Evolutionary conservation across 1,140 invertebrate genomes (phyloP), one percentile per base, ranked within the genome.

Genomic region (Mylabris phalerata): DNA sequence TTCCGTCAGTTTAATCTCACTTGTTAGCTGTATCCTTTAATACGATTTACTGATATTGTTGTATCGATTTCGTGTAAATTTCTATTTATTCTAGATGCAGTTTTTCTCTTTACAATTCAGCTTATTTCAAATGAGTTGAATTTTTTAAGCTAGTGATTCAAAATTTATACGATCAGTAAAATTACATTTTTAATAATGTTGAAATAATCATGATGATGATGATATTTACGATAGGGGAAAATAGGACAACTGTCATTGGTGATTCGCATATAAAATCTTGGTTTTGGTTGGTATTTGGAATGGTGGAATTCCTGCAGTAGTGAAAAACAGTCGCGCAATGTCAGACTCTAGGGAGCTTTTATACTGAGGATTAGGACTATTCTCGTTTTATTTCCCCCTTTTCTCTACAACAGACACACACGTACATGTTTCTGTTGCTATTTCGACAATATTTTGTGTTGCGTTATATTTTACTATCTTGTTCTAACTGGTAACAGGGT

Each of bases 321-420:
- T 67, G 66, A 63, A 67, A 65, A 67, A 65, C 66, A 67, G 66
- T 60, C 59, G 55, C 50, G 57, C 54, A 56, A 52, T 55, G 54
- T 7, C 57, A 60, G 62, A 55, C 65, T 66, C 65, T 40, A 54
- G 65, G 62, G 61, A 63, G 66, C 64, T 67, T 67, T 66, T 66
- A 67, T 66, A 62, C 62, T 63, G 58, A 67, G 64, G 64, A 66
- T 67, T 66, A 67, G 63, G 61, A 59, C 62, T 60, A 62, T 64
- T 64, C 60, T 59, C 57, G 50, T 60, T 61, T 57, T 48, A 48
- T 60, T 56, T 49, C 52, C 56, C 57, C 57, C 55, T 32, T 32
- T 32, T 32, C 32, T 7, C 7, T 7, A 32, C 32, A 19, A 50
- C 59, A 44, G 51, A 61, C 41, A 50, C 48, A 50, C 48, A 57